Conservation (phyloP, 2,797 vertebrate genomes). For the Galaxias olidus region DNA sequence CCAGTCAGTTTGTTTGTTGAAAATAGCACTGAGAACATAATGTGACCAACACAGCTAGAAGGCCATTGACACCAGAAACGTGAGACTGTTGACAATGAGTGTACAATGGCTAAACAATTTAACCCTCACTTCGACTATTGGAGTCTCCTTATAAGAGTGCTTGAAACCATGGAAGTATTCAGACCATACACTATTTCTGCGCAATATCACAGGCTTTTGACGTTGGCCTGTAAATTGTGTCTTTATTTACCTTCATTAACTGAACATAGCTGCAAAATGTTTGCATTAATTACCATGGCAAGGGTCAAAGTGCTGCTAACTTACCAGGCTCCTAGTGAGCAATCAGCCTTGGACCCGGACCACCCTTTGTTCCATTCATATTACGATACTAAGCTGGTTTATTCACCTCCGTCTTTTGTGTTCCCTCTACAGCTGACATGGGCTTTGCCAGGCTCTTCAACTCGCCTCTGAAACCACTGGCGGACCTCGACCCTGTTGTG, state of each 20-base stretch:
- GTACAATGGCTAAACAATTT: conserved; percentile 25
- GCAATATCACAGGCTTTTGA: conserved; percentile 24
- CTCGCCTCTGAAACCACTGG: conserved; percentile 87
- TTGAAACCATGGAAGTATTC: conserved; percentile 37
- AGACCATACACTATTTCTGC: conserved; percentile 49
- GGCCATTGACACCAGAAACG: not conserved
- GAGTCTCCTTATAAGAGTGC: conserved; percentile 17
- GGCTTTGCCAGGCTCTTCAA: conserved; percentile 90
- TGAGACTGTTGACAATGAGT: conserved; percentile 21
- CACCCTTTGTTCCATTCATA: not conserved
- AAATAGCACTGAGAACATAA: not conserved
- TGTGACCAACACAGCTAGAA: not conserved
- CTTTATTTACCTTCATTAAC: conserved; percentile 44
- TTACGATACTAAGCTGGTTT: conserved; percentile 6
- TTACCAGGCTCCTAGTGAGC: no score
- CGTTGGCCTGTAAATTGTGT: conserved; percentile 39
- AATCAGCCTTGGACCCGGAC: conserved; percentile 9
- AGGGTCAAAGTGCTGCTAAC: no score
- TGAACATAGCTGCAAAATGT: conserved; percentile 15
- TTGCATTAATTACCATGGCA: conserved; percentile 22
- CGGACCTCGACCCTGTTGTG: conserved; percentile 89
- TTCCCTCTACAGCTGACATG: conserved; percentile 83
- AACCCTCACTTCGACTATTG: conserved; percentile 26
- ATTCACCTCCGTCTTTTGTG: conserved; percentile 6
- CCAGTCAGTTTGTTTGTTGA: not conserved